These are phyloP conservation scores for Bombus terrestris DNA, from an alignment of 1,140 invertebrate genomes.

Conservation along the genomic window DNA sequence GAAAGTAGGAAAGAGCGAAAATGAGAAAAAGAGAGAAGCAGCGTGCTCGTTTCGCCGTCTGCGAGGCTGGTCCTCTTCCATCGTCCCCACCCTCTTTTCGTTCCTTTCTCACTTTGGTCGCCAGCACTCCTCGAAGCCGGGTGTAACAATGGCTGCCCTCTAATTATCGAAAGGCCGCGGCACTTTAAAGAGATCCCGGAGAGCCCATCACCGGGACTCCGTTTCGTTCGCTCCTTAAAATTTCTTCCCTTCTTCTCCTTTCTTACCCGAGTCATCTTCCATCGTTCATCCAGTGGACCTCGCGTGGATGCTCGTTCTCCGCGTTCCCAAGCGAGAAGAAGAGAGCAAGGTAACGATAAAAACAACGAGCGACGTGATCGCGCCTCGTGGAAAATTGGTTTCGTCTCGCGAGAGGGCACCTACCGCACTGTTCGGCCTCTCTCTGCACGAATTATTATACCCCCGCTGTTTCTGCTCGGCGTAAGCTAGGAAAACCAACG, in stretches of 20 bases:
- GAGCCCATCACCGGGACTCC: constrained; percentile 76
- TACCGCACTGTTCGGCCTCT: constrained; percentile 20
- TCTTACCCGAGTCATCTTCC: background rate
- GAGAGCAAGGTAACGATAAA: constrained; percentile 57
- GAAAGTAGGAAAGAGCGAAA: background rate
- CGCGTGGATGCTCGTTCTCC: constrained; percentile 7
- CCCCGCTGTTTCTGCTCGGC: background rate
- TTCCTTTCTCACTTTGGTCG: constrained; percentile 67
- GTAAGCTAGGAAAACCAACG: too few species aligned
- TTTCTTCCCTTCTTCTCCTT: constrained; percentile 53
- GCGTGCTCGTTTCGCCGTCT: constrained; percentile 60
- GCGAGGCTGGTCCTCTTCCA: constrained; percentile 30
- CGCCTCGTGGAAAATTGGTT: constrained; percentile 74
- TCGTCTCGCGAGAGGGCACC: constrained; percentile 64
- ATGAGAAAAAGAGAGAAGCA: background rate
- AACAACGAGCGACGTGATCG: constrained; percentile 71
- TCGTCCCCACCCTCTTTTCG: constrained; percentile 41
- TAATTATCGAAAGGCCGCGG: constrained; percentile 82
- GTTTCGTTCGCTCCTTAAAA: constrained; percentile 78
- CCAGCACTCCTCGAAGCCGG: constrained; percentile 56
- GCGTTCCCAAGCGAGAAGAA: background rate
- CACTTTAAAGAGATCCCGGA: constrained; percentile 79
- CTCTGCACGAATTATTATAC: background rate
- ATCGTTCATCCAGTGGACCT: background rate
- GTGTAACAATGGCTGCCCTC: constrained; percentile 81